Evolutionary conservation across 2,113 vertebrate species (phyloP).

Genomic region (Rallus limicola): DNA sequence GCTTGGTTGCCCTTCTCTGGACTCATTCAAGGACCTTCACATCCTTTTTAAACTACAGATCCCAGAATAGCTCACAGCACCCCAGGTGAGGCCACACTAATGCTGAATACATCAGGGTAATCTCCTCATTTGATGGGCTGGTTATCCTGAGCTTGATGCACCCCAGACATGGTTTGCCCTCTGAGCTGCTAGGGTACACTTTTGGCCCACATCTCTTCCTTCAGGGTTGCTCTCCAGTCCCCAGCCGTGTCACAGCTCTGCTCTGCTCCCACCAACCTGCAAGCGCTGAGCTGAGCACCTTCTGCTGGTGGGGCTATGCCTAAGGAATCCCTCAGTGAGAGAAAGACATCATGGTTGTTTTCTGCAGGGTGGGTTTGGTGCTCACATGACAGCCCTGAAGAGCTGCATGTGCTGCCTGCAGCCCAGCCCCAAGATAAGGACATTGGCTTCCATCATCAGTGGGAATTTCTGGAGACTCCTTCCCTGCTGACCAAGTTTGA

Average conservation of each 20-base stretch:
- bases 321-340: background rate
- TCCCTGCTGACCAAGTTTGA: background rate
- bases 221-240: background rate
- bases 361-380: background rate
- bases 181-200: no score
- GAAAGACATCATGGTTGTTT: background rate
- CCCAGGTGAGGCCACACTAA: background rate
- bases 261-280: background rate
- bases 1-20: background rate
- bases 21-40: background rate
- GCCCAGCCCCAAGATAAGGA: background rate
- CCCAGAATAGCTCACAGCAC: background rate
- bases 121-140: background rate
- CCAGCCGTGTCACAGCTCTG: background rate
- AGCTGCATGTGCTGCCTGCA: background rate
- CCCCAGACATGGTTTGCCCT: fast-evolving
- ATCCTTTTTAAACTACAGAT: background rate
- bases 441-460: background rate
- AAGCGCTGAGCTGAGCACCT: background rate
- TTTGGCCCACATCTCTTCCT: background rate
- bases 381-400: background rate
- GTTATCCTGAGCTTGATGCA: background rate
- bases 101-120: background rate
- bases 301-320: background rate
- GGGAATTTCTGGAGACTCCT: background rate